A percentile compares a stretch with the other conserved stretches of the same genome.
phyloP scores from a whole-genome alignment of 2,797 vertebrate genomes.

The Arremon aurantiirostris region DNA sequence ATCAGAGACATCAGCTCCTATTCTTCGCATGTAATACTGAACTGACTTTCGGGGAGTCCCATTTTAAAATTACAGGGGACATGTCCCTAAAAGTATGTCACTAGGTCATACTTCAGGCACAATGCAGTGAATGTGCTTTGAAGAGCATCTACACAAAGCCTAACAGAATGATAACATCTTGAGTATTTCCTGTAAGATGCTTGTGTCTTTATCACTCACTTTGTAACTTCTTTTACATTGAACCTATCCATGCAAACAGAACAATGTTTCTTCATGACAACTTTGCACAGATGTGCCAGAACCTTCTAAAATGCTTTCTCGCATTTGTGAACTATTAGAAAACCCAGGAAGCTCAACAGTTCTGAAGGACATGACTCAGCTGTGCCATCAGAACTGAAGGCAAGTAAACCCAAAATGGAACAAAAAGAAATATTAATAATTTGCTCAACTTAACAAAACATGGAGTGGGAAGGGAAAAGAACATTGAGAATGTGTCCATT shows the following conservation, averaged over 20 bases:
- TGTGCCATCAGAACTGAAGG: not conserved
- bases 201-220: not conserved
- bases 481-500: not conserved
- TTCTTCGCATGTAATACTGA: not conserved
- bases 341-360: not conserved
- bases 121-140: not conserved
- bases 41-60: not conserved
- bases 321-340: not conserved
- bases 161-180: not conserved
- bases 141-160: not conserved
- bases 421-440: not conserved
- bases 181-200: not conserved
- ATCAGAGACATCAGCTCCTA: not conserved
- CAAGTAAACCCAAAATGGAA: not conserved
- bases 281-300: not conserved
- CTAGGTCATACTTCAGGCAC: not conserved
- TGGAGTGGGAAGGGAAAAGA: not conserved
- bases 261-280: not conserved
- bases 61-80: not conserved
- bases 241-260: not conserved
- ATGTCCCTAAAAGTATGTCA: not conserved
- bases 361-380: not conserved
- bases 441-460: not conserved
- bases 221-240: not conserved
- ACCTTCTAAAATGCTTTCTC: not conserved